Evolutionary conservation across 1,140 invertebrate species (phyloP), one percentile per base, ranked within the genome.

Genomic region (Hycleus cichorii): DNA sequence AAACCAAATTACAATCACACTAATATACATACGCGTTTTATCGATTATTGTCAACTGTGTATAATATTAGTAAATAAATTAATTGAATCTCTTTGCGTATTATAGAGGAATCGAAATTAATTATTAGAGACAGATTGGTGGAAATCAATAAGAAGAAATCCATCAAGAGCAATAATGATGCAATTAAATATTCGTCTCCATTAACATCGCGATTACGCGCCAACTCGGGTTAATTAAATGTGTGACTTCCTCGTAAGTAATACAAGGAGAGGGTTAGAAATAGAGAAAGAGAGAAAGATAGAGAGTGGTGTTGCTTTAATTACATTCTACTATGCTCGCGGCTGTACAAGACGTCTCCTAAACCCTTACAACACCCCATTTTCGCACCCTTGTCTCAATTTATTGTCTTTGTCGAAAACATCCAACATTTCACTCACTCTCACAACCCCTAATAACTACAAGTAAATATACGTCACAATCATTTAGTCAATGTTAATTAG

Each of bases 121-220:
- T n/a, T 42, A 42, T n/a, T 11, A 42, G 18, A 18, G 18, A 18
- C 18, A 18, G 10, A 42, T 42, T 10, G 11, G 11, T 10, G 43
- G 24, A 55, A 47, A 55, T 55, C 45, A 39, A 61, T 48, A 40
- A 10, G n/a, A 38, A 9, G 12, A 57, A 55, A 57, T 63, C 57
- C 52, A 59, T 59, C 55, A 57, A 57, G 49, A 49, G 60, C 60
- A 58, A 61, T 66, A 66, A 66, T 49, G 66, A 62, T 46, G 64
- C 65, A 67, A 69, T 69, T 63, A 67, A 69, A 69, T 67, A 67
- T 67, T 64, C 67, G 67, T 67, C 67, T 64, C 65, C 67, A 68
- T 68, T 68, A 68, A 66, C 66, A 62, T 63, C 49, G 66, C 64
- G 66, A 69, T 69, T 69, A 68, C 62, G 48, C 61, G 57, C 58